phyloP scores from a whole-genome alignment of 1,140 invertebrate genomes.

The Magallana ariakensis region DNA sequence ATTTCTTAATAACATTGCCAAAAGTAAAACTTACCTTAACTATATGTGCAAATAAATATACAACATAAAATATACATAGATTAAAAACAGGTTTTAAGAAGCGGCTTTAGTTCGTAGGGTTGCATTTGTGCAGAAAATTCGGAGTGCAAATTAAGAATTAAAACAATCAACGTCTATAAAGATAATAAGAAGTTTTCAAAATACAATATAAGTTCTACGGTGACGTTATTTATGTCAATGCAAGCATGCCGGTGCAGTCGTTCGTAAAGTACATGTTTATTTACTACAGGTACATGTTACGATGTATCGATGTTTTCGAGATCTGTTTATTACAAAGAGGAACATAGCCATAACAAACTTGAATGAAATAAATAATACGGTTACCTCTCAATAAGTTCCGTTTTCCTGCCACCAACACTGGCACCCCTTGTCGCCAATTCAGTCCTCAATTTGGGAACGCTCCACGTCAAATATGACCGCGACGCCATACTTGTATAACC shows the following conservation, averaged over 20 bases:
- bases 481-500: conserved; percentile 21
- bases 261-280: not conserved
- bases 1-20: not conserved
- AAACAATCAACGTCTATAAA: too few species aligned
- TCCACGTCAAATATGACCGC: conserved; percentile 9
- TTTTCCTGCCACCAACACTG: not conserved
- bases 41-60: not conserved
- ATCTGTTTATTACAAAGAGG: not conserved
- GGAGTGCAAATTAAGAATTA: not conserved
- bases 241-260: not conserved
- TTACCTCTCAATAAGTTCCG: not conserved
- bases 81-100: not conserved
- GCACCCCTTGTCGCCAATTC: not conserved
- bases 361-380: not conserved
- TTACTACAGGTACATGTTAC: not conserved
- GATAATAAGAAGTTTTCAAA: not conserved
- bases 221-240: not conserved
- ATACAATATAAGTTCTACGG: not conserved
- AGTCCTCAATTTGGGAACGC: not conserved
- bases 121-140: too few species aligned
- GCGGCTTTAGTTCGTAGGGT: not conserved
- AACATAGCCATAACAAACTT: not conserved
- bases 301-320: too few species aligned
- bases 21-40: not conserved
- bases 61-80: not conserved